Evolutionary conservation across 2,797 vertebrate species (phyloP).

Genomic region (Pipistrellus kuhlii): DNA sequence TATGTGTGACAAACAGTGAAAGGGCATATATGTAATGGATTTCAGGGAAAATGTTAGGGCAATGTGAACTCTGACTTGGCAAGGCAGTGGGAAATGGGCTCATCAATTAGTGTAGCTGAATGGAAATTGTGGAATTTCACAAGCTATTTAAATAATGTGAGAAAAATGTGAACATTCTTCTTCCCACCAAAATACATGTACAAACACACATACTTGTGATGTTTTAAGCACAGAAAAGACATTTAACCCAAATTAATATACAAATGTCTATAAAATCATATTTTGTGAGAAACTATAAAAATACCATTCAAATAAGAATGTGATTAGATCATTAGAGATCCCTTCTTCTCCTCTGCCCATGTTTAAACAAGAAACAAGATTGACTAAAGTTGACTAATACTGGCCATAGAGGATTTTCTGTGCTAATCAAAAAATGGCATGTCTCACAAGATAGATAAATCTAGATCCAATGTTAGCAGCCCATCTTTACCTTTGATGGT

Average conservation of each 20-base stretch:
- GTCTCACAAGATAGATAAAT: slow-evolving; percentile 73
- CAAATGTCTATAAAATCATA: neutral
- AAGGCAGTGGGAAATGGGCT: neutral
- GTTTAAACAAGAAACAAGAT: neutral
- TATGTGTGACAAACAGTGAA: neutral
- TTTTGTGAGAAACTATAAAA: neutral
- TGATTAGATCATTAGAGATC: neutral
- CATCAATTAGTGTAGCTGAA: neutral
- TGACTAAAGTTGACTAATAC: slow-evolving; percentile 22
- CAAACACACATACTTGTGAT: neutral
- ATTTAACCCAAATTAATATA: neutral
- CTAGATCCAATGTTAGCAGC: slow-evolving; percentile 48
- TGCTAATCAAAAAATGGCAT: slow-evolving; percentile 63
- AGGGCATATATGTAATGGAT: neutral
- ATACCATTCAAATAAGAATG: neutral
- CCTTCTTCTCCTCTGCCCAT: neutral
- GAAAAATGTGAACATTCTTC: neutral
- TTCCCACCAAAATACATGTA: neutral
- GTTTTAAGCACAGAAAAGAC: neutral
- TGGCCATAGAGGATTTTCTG: slow-evolving; percentile 6
- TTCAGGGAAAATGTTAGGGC: neutral
- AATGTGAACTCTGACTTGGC: neutral
- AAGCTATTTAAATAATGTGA: slow-evolving; percentile 1
- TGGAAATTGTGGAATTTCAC: neutral
- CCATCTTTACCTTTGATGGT: slow-evolving; percentile 56